Evolutionary conservation across 64 coral and sea anemone species (phyloP).

Genomic region (Anthopleura sola): DNA sequence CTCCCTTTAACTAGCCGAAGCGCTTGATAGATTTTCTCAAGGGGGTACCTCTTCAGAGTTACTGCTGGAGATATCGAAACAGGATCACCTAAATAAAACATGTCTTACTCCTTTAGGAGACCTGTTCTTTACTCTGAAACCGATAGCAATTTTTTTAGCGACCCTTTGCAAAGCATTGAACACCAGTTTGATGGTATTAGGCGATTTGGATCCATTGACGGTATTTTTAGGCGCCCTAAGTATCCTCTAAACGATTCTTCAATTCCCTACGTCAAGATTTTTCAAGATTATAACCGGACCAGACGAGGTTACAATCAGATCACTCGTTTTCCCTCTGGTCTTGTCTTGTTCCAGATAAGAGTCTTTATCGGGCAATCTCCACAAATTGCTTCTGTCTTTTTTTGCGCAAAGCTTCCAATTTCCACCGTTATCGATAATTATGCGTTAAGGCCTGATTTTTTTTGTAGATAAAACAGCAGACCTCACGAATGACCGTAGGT

Average conservation of each 20-base stretch:
- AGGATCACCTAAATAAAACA: background rate
- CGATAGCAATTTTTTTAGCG: background rate
- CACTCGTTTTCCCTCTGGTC: background rate
- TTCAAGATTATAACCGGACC: background rate
- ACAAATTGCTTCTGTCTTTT: background rate
- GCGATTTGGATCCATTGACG: background rate
- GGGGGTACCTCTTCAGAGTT: background rate
- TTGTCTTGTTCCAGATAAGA: background rate
- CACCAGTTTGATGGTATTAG: background rate
- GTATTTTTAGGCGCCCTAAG: background rate
- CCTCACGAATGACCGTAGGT: no score
- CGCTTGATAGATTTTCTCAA: conserved; percentile 16
- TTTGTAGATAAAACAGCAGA: no score
- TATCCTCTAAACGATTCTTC: background rate
- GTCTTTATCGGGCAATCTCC: background rate
- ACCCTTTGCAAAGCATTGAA: background rate
- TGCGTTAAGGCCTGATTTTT: background rate
- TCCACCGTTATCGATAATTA: background rate
- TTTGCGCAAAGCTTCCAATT: background rate
- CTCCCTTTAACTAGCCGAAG: background rate
- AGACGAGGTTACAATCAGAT: background rate
- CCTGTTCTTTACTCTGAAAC: background rate
- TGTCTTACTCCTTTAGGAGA: background rate
- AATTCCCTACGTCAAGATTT: background rate
- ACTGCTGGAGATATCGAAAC: background rate